Conservation (phyloP, 2,888 invertebrate species). For the Noctua janthe region DNA sequence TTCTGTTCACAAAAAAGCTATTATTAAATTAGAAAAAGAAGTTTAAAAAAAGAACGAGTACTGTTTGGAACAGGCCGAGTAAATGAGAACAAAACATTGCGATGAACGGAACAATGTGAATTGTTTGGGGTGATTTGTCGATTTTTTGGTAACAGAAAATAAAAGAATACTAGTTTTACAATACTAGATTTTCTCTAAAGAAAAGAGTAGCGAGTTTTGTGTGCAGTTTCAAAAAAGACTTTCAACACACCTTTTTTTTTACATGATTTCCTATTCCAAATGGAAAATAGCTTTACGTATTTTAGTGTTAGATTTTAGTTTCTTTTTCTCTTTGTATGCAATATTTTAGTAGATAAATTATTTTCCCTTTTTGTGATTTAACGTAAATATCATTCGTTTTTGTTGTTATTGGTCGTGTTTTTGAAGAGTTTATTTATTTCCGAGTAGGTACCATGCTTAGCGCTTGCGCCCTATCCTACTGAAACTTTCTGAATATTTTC, state of each 20-base stretch:
- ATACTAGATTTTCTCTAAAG: not conserved
- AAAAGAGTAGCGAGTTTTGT: not conserved
- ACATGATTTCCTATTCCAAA: not conserved
- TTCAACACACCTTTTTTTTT: not conserved
- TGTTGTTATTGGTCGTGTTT: not conserved
- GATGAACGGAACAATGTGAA: constrained; percentile 52
- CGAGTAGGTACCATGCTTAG: not conserved
- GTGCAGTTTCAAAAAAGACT: not conserved
- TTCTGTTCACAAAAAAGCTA: constrained; percentile 66
- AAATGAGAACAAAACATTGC: constrained; percentile 52
- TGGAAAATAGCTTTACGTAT: not conserved
- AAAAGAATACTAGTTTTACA: not conserved
- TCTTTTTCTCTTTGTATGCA: not conserved
- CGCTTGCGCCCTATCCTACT: not conserved
- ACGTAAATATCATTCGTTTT: not conserved
- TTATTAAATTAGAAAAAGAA: constrained; percentile 63
- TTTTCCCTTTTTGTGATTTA: not conserved
- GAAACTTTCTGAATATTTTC: not conserved
- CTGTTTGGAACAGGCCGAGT: constrained; percentile 36
- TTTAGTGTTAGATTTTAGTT: not conserved
- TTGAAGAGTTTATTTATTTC: not conserved
- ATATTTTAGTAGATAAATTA: not conserved
- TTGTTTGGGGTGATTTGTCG: constrained; percentile 52
- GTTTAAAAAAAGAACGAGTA: constrained; percentile 39
- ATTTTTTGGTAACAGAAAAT: constrained; percentile 29